Evolutionary conservation across 2,888 invertebrate species (phyloP).

Genomic region (Dichetophora obliterata): DNA sequence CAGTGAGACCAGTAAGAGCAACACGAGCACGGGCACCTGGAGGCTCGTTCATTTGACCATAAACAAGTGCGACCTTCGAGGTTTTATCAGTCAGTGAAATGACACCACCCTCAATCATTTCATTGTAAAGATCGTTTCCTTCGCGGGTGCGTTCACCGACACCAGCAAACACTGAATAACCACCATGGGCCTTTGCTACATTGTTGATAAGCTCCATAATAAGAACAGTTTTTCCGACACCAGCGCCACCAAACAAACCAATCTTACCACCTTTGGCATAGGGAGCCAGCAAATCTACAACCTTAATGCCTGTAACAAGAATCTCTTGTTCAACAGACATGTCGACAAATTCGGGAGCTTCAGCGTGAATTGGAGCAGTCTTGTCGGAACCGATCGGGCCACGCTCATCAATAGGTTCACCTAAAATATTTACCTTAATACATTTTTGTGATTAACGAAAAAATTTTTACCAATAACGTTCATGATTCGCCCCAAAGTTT

Average conservation of each 20-base stretch:
- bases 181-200: constrained; percentile 95
- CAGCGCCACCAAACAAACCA: constrained; percentile 93
- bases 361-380: constrained; percentile 87
- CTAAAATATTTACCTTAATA: constrained; percentile 42
- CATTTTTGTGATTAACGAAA: background rate
- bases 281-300: constrained; percentile 91
- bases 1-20: constrained; percentile 90
- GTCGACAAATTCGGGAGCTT: constrained; percentile 91
- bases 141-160: constrained; percentile 97
- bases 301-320: constrained; percentile 90
- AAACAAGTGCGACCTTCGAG: constrained; percentile 88
- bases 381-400: constrained; percentile 87
- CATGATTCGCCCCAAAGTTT: constrained; percentile 92
- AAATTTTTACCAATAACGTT: constrained; percentile 82
- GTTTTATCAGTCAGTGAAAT: constrained; percentile 91
- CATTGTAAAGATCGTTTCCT: constrained; percentile 94
- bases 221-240: constrained; percentile 94
- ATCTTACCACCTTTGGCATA: constrained; percentile 96
- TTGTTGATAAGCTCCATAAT: constrained; percentile 98
- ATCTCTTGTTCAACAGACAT: constrained; percentile 94
- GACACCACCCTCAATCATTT: constrained; percentile 95
- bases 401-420: constrained; percentile 84
- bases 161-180: constrained; percentile 95
- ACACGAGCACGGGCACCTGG: constrained; percentile 95
- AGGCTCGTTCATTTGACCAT: constrained; percentile 72